Evolutionary conservation across 2,888 invertebrate genomes (phyloP), one percentile per base, ranked within the genome.

Genomic region (Doris montereyensis): DNA sequence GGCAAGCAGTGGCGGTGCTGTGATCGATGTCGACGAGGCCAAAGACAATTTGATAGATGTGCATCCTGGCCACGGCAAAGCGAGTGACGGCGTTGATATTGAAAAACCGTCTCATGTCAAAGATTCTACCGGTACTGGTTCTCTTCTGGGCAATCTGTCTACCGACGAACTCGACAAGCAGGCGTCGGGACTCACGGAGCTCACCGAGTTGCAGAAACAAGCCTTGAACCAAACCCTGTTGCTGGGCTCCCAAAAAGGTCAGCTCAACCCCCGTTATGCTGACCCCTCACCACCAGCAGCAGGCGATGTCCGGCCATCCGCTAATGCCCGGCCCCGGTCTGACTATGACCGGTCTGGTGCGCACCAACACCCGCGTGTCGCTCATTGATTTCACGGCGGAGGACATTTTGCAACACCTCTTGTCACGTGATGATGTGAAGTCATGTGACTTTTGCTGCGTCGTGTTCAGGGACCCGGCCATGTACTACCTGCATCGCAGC

Each of bases 401-500:
- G 52, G 86, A 86, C 58, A 82, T 86, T 17, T 65, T 85, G 10
- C 83, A 82, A 8, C 86, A 86, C 57, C 81, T 86, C 58, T 84
- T 86, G 84, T 84, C 86, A 1, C 80, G 86, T 32, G 85, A 86
- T 68, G 85, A 85, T 75, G 84, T 85, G 8, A 83, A 84, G 77
- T 84, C 84, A 60, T 86, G 86, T 80, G 85, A 85, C 68, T 86
- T 84, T 74, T 86, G 86, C 60, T 83, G 85, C 68, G 80, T 85
- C 65, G 83, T 86, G 5, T 86, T 86, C 75, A 85, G 85, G 21
- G 86, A 86, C 80, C 84, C 85, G 0, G 86, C 86, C 52, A 85
- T 86, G 86, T 86, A 85, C 75, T 85, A 86, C 77, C 80, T 86
- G 32, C 86, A 86, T 68, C 83, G 85, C 28, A 85, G 85, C 74